phyloP scores from a whole-genome alignment of 2,888 invertebrate genomes.

The Cenopis cana region DNA sequence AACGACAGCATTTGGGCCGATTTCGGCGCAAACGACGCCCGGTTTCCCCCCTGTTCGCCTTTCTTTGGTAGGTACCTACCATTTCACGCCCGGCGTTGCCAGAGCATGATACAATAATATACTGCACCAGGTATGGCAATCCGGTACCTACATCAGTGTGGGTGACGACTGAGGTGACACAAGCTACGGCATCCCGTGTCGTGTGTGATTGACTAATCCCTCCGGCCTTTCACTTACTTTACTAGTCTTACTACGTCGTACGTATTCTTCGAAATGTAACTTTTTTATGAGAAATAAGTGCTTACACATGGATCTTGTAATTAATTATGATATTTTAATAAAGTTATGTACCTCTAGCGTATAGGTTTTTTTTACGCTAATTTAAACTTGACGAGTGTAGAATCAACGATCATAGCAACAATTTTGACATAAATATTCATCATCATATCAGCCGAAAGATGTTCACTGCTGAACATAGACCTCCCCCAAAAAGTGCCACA shows the following conservation, averaged over 20 bases:
- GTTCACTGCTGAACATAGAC: too few relatives aligned
- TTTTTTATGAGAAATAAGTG: neutral
- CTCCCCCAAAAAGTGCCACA: too few relatives aligned
- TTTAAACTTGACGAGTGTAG: neutral
- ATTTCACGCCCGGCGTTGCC: constrained; percentile 34
- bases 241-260: constrained; percentile 48
- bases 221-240: constrained; percentile 49
- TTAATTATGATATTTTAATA: constrained; percentile 8
- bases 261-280: constrained; percentile 13
- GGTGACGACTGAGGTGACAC: too few relatives aligned
- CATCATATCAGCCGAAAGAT: too few relatives aligned
- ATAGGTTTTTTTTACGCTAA: neutral
- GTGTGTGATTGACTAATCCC: constrained; percentile 47
- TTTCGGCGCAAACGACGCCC: constrained; percentile 48
- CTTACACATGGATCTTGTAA: neutral
- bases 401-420: neutral
- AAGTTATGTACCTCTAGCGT: neutral
- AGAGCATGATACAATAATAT: constrained; percentile 39
- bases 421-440: too few relatives aligned
- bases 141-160: too few relatives aligned
- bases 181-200: too few relatives aligned
- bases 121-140: too few relatives aligned
- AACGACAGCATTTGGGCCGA: constrained; percentile 51
- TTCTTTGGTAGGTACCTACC: constrained; percentile 9
- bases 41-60: constrained; percentile 1